Conservation (phyloP, 2,797 vertebrate species). For the Leontocebus nigricollis region DNA sequence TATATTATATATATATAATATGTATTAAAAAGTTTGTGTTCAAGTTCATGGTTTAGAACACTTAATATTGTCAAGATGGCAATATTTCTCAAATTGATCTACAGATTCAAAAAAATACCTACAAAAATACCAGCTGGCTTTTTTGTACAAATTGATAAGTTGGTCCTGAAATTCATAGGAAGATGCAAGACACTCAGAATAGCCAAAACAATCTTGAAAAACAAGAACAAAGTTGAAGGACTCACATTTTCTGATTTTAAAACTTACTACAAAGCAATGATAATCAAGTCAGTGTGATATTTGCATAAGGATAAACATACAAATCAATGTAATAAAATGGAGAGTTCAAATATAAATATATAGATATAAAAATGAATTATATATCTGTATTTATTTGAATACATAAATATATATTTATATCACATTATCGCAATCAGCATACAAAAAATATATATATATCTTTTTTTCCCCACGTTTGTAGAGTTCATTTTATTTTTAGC, state of each 20-base stretch:
- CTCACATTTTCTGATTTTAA: constrained; percentile 17
- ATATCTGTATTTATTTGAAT: neutral
- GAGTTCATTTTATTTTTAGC: neutral
- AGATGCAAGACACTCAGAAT: neutral
- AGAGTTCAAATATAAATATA: neutral
- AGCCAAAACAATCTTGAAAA: neutral
- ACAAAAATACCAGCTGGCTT: neutral
- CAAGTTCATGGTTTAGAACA: neutral
- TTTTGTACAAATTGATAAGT: neutral
- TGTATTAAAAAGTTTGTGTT: neutral
- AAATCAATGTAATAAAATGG: neutral
- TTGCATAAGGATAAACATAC: neutral
- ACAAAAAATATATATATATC: neutral
- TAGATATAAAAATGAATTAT: neutral
- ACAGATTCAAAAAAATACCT: neutral
- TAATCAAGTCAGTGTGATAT: neutral
- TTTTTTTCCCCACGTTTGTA: neutral
- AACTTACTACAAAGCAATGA: constrained; percentile 5
- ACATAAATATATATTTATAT: neutral
- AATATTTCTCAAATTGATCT: neutral
- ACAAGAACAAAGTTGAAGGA: neutral
- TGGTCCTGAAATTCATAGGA: neutral
- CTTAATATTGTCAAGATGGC: neutral
- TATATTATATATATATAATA: too few species aligned
- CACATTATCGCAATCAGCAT: neutral